phyloP scores from a whole-genome alignment of 2,797 vertebrate genomes.

The Knipowitschia caucasica region DNA sequence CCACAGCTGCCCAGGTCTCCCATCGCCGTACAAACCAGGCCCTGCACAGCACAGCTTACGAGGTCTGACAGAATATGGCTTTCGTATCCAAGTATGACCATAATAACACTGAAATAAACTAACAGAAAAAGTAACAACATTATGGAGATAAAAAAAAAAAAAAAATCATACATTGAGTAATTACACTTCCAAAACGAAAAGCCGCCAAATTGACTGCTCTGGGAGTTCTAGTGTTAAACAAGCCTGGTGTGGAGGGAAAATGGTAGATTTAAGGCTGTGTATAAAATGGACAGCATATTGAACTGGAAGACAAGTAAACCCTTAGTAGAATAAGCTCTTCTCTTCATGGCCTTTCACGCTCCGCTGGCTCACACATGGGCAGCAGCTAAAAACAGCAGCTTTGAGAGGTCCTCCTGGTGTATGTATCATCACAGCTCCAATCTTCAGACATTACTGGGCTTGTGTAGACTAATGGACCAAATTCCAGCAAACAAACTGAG shows the following conservation, averaged over 20 bases:
- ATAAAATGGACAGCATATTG: background rate
- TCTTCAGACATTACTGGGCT: constrained; percentile 25
- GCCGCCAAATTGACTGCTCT: too few species aligned
- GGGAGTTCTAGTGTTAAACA: too few species aligned
- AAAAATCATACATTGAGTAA: too few species aligned
- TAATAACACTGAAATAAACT: too few species aligned
- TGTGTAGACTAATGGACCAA: constrained; percentile 29
- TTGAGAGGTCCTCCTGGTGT: constrained; percentile 8
- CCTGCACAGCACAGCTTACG: too few species aligned
- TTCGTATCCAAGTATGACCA: too few species aligned
- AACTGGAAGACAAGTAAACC: background rate
- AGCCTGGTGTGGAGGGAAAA: background rate
- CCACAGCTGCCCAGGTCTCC: too few species aligned
- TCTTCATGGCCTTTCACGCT: constrained; percentile 5
- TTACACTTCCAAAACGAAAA: too few species aligned
- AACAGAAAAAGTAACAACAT: too few species aligned
- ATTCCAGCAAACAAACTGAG: constrained; percentile 28
- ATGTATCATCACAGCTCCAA: constrained; percentile 29
- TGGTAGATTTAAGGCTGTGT: background rate
- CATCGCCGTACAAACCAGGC: too few species aligned
- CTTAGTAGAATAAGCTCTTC: constrained; percentile 1
- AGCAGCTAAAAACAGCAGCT: constrained; percentile 13
- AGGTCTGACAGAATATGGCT: too few species aligned
- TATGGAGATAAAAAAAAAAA: too few species aligned
- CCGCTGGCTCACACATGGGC: constrained; percentile 5